Evolutionary conservation across 2,113 vertebrate genomes (phyloP).

Genomic region (Nothoprocta perdicaria): DNA sequence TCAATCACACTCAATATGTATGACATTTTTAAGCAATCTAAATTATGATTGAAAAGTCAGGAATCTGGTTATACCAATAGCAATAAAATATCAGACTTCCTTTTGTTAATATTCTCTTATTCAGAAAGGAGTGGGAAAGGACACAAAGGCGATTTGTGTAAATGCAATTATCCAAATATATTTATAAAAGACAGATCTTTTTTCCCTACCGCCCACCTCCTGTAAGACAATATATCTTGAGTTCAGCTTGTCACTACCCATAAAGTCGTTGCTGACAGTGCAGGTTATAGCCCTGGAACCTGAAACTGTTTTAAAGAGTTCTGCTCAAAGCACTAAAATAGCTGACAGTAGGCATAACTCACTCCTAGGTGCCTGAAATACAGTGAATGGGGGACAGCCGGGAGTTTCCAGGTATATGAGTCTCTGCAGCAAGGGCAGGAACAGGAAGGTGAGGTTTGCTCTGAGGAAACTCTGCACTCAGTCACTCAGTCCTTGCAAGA

Average conservation of each 20-base stretch:
- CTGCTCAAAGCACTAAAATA: neutral
- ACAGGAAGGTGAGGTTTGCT: neutral
- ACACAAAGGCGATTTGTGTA: slow-evolving; percentile 14
- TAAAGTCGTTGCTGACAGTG: slow-evolving; percentile 38
- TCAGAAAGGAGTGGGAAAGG: slow-evolving; percentile 39
- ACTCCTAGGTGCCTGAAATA: neutral
- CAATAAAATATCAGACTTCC: neutral
- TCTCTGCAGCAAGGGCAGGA: rapidly evolving
- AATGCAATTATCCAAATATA: slow-evolving; percentile 35
- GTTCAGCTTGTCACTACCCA: slow-evolving; percentile 32
- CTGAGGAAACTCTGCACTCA: neutral
- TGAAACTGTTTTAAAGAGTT: neutral
- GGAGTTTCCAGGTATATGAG: neutral
- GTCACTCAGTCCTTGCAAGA: neutral
- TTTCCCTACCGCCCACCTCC: slow-evolving; percentile 2
- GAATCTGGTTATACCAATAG: slow-evolving; percentile 23
- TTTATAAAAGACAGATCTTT: slow-evolving; percentile 27
- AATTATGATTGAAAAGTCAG: slow-evolving; percentile 28
- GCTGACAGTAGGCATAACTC: neutral
- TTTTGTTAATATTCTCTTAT: neutral
- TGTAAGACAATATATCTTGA: neutral
- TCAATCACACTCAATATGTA: slow-evolving; percentile 19
- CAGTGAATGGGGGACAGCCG: neutral
- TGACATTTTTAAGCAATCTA: neutral
- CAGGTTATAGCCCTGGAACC: neutral